Conservation (phyloP, 2,888 invertebrate species). For the Priocnemis perturbator region DNA sequence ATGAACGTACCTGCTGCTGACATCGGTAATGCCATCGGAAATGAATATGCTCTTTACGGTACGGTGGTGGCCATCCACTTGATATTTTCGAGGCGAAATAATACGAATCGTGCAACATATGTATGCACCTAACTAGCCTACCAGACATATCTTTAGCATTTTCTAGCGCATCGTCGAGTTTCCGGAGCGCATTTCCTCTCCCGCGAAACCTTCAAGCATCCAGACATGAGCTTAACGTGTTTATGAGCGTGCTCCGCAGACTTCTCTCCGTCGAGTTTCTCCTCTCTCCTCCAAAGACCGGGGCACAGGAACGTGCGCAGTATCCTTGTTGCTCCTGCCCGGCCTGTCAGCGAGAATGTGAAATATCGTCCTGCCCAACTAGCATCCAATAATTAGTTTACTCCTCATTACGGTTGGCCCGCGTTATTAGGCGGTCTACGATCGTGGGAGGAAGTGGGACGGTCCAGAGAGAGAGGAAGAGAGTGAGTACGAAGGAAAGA, state of each 20-base stretch:
- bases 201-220: constrained; percentile 29
- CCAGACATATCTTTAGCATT: too few relatives aligned
- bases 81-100: too few relatives aligned
- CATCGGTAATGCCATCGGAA: too few relatives aligned
- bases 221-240: constrained; percentile 41
- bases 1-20: too few relatives aligned
- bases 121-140: too few relatives aligned
- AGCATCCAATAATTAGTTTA: constrained; percentile 73
- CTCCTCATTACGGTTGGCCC: constrained; percentile 71
- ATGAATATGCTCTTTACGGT: too few relatives aligned
- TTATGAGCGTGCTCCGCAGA: constrained; percentile 41
- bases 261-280: constrained; percentile 14
- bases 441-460: constrained; percentile 32
- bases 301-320: constrained; percentile 16
- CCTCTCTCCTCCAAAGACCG: not conserved
- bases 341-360: constrained; percentile 70
- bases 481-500: constrained; percentile 24
- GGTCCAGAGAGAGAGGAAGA: not conserved
- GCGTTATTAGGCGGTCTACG: constrained; percentile 66
- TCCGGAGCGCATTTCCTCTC: not conserved
- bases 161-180: too few relatives aligned
- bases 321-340: constrained; percentile 63
- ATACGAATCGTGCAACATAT: too few relatives aligned
- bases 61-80: too few relatives aligned
- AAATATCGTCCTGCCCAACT: constrained; percentile 71